Evolutionary conservation across 2,888 invertebrate genomes (phyloP).

Genomic region (Caenorhabditis panamensis): DNA sequence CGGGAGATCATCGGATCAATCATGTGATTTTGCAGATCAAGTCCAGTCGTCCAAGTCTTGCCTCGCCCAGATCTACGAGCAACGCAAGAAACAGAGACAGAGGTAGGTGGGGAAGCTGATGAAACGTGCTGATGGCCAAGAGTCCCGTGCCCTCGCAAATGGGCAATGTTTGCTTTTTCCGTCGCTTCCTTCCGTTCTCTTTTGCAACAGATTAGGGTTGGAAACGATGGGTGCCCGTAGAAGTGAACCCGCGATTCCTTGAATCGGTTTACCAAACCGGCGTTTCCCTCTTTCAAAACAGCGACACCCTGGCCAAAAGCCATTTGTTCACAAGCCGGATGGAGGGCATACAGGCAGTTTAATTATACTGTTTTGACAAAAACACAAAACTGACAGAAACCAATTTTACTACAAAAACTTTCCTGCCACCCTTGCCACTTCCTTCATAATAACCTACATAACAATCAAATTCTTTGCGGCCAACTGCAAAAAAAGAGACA

Average conservation of each 20-base stretch:
- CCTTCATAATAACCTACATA: constrained; percentile 39
- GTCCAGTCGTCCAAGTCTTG: constrained; percentile 68
- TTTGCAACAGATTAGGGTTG: constrained; percentile 15
- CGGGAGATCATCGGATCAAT: not conserved
- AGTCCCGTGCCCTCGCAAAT: constrained; percentile 18
- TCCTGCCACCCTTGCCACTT: constrained; percentile 26
- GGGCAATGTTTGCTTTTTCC: constrained; percentile 27
- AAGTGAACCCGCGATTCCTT: not conserved
- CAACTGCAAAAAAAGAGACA: constrained; percentile 16
- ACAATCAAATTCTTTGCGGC: constrained; percentile 34
- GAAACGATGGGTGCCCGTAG: not conserved
- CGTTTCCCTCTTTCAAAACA: constrained; percentile 1
- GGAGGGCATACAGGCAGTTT: constrained; percentile 9
- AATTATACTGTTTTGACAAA: constrained; percentile 12
- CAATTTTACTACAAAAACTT: constrained; percentile 28
- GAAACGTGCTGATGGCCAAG: constrained; percentile 39
- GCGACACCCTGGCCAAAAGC: not conserved
- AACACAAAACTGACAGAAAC: constrained; percentile 30
- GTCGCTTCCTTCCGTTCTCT: constrained; percentile 20
- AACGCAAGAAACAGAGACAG: constrained; percentile 69
- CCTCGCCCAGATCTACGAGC: constrained; percentile 70
- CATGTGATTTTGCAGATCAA: constrained; percentile 64
- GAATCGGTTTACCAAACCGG: constrained; percentile 7
- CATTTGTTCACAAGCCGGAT: constrained; percentile 26
- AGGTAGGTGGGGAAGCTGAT: constrained; percentile 41